A percentile compares a stretch with the other conserved stretches of the same genome.
Conservation (phyloP, 2,888 invertebrate species). For the Allophyes oxyacanthae region DNA sequence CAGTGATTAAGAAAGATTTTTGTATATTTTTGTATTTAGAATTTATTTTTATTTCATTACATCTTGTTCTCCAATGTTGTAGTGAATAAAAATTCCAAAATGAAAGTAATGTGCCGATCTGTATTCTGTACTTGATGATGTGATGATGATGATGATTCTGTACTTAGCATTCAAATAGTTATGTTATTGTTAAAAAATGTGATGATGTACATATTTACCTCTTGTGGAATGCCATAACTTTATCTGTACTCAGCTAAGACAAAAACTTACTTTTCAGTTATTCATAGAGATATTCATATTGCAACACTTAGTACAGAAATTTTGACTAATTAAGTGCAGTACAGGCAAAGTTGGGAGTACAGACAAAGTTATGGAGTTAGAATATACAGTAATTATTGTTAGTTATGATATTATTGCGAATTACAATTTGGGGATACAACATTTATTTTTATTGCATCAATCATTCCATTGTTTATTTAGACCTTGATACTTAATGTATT, state of each 20-base stretch:
- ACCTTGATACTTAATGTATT: no score
- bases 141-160: no score
- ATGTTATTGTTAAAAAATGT: slow-evolving; percentile 70
- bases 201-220: slow-evolving; percentile 71
- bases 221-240: no score
- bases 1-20: slow-evolving; percentile 47
- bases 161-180: slow-evolving; percentile 80
- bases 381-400: slow-evolving; percentile 76
- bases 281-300: no score
- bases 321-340: no score
- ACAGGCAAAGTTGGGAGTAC: no score
- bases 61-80: slow-evolving; percentile 43
- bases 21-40: slow-evolving; percentile 82
- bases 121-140: no score
- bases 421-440: slow-evolving; percentile 61
- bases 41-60: slow-evolving; percentile 60
- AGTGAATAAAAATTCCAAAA: slow-evolving; percentile 38
- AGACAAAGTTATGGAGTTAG: slow-evolving; percentile 23
- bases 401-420: slow-evolving; percentile 63
- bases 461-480: no score
- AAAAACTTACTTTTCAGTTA: no score
- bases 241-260: no score
- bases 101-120: slow-evolving; percentile 66
- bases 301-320: no score
- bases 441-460: slow-evolving; percentile 39